Evolutionary conservation across 2,113 vertebrate species (phyloP).

Genomic region (Amazona guildingii): DNA sequence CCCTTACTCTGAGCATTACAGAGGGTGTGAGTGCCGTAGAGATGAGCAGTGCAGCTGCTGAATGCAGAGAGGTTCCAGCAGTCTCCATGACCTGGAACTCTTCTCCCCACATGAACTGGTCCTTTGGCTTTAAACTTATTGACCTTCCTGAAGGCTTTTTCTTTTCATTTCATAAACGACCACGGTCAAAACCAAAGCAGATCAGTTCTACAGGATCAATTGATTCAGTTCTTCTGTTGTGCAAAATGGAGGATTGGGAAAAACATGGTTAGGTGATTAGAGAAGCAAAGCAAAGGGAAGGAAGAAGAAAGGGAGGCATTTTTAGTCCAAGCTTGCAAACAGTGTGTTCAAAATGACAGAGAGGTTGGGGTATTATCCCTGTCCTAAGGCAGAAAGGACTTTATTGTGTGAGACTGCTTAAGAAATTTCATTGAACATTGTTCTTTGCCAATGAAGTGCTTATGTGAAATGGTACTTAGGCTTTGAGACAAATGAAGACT

Average conservation of each 20-base stretch:
- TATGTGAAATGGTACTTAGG: not conserved
- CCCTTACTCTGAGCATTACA: not conserved
- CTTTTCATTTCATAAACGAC: not conserved
- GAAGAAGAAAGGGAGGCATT: not conserved
- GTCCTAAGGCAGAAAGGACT: not conserved
- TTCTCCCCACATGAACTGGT: not conserved
- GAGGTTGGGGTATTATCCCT: not conserved
- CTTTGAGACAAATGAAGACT: not conserved
- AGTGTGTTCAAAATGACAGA: not conserved
- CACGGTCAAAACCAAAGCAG: not conserved
- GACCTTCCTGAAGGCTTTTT: not conserved
- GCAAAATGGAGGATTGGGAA: not conserved
- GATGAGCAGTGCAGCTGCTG: not conserved
- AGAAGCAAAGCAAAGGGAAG: not conserved
- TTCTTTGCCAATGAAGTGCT: conserved; percentile 5
- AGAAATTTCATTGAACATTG: not conserved
- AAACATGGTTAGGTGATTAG: not conserved
- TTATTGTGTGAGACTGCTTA: not conserved
- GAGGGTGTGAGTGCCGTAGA: not conserved
- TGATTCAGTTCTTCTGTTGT: not conserved
- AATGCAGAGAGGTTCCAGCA: not conserved
- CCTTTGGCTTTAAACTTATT: not conserved
- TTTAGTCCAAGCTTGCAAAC: not conserved
- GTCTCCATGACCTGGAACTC: not conserved
- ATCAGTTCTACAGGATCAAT: not conserved